These are phyloP conservation scores for Bolinopsis microptera DNA, from an alignment of 37 sponge, comb jelly and placozoan genomes.

Conservation along the genomic window DNA sequence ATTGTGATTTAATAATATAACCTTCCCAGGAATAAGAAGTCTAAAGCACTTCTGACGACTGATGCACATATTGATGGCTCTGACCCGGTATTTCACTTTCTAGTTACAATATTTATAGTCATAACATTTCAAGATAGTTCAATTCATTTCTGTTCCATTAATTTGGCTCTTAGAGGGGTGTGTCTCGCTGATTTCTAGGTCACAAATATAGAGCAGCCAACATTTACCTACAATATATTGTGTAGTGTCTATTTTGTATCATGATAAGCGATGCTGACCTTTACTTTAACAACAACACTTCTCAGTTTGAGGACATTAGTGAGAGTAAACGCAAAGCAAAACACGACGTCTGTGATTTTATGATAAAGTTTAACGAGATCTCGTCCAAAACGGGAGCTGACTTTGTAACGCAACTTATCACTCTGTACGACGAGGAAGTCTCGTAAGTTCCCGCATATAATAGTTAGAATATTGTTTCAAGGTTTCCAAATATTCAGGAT, in stretches of 20 bases:
- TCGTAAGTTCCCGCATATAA: background rate
- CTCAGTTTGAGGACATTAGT: conserved; percentile 61
- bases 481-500: background rate
- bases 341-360: conserved; percentile 57
- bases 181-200: too few relatives aligned
- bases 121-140: too few relatives aligned
- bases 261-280: too few relatives aligned
- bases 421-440: conserved; percentile 61
- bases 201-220: too few relatives aligned
- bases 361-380: conserved; percentile 53
- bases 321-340: conserved; percentile 60
- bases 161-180: too few relatives aligned
- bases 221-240: too few relatives aligned
- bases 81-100: background rate
- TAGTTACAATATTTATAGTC: too few relatives aligned
- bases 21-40: background rate
- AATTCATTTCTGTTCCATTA: too few relatives aligned
- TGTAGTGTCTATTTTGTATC: too few relatives aligned
- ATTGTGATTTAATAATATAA: background rate
- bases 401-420: conserved; percentile 31
- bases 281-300: too few relatives aligned
- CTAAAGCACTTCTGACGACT: background rate
- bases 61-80: background rate
- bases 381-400: conserved; percentile 48
- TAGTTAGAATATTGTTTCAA: background rate